Evolutionary conservation across 2,888 invertebrate species (phyloP).

Genomic region (Pandemis cinnamomeana): DNA sequence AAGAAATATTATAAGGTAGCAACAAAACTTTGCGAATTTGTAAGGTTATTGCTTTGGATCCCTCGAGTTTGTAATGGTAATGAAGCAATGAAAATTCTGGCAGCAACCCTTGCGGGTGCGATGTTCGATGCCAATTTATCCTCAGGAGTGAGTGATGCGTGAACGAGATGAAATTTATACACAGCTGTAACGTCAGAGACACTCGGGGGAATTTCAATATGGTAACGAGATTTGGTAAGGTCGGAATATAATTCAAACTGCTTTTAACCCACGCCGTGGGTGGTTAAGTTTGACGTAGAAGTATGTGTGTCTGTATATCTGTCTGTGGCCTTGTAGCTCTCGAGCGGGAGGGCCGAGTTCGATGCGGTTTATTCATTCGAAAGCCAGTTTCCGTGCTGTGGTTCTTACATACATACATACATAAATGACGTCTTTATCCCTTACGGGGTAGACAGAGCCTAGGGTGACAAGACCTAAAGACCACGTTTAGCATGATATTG

Average conservation of each 20-base stretch:
- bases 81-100: constrained; percentile 23
- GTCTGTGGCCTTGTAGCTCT: too few species aligned
- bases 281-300: too few species aligned
- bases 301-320: too few species aligned
- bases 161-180: constrained; percentile 17
- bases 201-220: not conserved
- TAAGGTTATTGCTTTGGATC: not conserved
- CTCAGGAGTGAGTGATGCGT: constrained; percentile 21
- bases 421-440: too few species aligned
- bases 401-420: too few species aligned
- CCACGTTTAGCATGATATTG: too few species aligned
- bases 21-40: constrained; percentile 7
- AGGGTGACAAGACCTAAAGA: too few species aligned
- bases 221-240: not conserved
- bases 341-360: too few species aligned
- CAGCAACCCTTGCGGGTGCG: constrained; percentile 2
- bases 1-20: constrained; percentile 19
- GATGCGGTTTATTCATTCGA: too few species aligned
- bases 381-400: too few species aligned
- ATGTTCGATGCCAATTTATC: constrained; percentile 18
- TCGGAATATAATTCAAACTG: not conserved
- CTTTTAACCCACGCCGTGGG: not conserved
- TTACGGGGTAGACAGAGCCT: too few species aligned
- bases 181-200: constrained; percentile 13
- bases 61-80: constrained; percentile 8